Evolutionary conservation across 2,888 invertebrate species (phyloP).

Genomic region (Acanthoscelides obtectus): DNA sequence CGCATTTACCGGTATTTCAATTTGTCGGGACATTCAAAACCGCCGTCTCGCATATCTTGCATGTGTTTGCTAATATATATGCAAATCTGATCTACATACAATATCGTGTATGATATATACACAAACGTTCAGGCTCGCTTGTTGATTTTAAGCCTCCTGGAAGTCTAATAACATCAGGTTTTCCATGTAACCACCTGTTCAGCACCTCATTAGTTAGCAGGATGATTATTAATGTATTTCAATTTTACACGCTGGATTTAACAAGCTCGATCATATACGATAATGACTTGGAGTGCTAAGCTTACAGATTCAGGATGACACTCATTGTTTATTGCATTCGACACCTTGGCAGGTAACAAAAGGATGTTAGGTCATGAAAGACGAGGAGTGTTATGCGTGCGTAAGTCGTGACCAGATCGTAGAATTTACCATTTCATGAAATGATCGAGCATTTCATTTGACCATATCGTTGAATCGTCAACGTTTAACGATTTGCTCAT

Average conservation of each 20-base stretch:
- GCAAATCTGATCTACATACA: not conserved
- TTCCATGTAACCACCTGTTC: not conserved
- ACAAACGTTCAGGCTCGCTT: not conserved
- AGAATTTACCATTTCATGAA: too few relatives aligned
- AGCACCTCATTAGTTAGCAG: not conserved
- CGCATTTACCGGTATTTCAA: not conserved
- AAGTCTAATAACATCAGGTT: not conserved
- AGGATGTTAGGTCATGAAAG: too few relatives aligned
- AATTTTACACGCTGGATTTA: not conserved
- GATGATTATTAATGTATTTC: not conserved
- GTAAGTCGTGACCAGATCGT: too few relatives aligned
- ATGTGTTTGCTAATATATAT: not conserved
- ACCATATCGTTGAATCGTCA: too few relatives aligned
- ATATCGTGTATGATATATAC: not conserved
- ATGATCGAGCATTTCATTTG: too few relatives aligned
- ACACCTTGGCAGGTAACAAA: too few relatives aligned
- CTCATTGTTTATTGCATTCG: too few relatives aligned
- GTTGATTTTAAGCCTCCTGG: not conserved
- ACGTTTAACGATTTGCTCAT: too few relatives aligned
- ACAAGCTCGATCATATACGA: not conserved
- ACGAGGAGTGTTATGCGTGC: too few relatives aligned
- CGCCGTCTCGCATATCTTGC: not conserved
- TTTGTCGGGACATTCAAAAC: not conserved
- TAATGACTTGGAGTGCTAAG: too few relatives aligned
- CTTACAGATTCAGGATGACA: too few relatives aligned